These are phyloP conservation scores for Periparus ater DNA, from an alignment of 2,797 vertebrate genomes.

Conservation along the genomic window DNA sequence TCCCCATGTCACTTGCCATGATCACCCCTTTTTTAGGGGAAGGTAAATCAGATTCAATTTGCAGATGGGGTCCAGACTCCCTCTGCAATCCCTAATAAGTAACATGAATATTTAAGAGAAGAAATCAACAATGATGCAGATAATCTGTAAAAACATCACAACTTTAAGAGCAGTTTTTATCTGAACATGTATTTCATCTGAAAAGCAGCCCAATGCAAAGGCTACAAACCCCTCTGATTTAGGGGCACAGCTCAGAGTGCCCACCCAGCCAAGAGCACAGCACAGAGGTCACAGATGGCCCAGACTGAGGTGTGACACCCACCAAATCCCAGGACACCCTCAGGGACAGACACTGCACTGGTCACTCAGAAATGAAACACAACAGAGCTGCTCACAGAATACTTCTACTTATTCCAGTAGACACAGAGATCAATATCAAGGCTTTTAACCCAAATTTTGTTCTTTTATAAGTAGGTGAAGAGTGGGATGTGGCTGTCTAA, in stretches of 20 bases:
- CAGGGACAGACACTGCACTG: neutral
- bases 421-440: neutral
- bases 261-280: neutral
- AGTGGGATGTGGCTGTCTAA: neutral
- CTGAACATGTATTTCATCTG: neutral
- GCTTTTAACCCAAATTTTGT: neutral
- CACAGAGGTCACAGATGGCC: neutral
- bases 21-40: neutral
- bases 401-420: neutral
- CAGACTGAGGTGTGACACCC: neutral
- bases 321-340: neutral
- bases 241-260: neutral
- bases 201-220: neutral
- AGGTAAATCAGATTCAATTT: neutral
- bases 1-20: neutral
- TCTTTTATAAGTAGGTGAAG: neutral
- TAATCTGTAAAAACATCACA: neutral
- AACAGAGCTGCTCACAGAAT: neutral
- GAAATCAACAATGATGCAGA: fast-evolving
- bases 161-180: neutral
- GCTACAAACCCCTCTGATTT: neutral
- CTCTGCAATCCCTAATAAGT: neutral
- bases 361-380: neutral
- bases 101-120: neutral
- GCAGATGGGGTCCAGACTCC: neutral